phyloP scores from a whole-genome alignment of 2,797 vertebrate species.

The Hyperoplus immaculatus region DNA sequence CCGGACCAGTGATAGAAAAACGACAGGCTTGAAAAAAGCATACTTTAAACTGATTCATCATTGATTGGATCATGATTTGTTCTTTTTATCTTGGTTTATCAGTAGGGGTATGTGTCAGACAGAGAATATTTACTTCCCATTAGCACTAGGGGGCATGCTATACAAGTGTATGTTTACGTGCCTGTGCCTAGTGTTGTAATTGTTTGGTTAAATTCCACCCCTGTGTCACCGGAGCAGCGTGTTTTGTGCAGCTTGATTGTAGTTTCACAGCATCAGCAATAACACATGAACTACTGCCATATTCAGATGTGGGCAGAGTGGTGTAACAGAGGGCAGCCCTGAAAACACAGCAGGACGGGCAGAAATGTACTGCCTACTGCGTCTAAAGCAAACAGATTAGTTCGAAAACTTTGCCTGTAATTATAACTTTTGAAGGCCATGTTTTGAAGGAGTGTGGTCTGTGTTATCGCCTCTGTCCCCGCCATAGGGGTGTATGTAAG shows the following conservation, averaged over 20 bases:
- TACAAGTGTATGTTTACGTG: conserved; percentile 48
- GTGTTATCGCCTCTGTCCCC: conserved; percentile 34
- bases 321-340: conserved; percentile 52
- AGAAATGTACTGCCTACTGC: conserved; percentile 31
- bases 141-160: conserved; percentile 74
- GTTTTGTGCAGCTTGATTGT: conserved; percentile 79
- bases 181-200: conserved; percentile 57
- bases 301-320: conserved; percentile 62
- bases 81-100: neutral
- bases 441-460: conserved; percentile 37
- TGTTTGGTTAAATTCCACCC: conserved; percentile 71
- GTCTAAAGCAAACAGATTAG: conserved; percentile 53
- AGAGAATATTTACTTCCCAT: conserved; percentile 23
- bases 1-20: neutral
- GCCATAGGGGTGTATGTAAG: conserved; percentile 47
- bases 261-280: conserved; percentile 83
- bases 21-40: neutral
- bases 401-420: conserved; percentile 19
- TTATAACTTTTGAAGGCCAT: conserved; percentile 27
- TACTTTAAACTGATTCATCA: neutral
- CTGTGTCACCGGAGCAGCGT: conserved; percentile 66
- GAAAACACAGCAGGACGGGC: conserved; percentile 54
- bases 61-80: neutral
- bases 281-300: conserved; percentile 70
- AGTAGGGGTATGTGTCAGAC: conserved; percentile 7